Conservation (phyloP, 2,888 invertebrate genomes). For the Actias luna region DNA sequence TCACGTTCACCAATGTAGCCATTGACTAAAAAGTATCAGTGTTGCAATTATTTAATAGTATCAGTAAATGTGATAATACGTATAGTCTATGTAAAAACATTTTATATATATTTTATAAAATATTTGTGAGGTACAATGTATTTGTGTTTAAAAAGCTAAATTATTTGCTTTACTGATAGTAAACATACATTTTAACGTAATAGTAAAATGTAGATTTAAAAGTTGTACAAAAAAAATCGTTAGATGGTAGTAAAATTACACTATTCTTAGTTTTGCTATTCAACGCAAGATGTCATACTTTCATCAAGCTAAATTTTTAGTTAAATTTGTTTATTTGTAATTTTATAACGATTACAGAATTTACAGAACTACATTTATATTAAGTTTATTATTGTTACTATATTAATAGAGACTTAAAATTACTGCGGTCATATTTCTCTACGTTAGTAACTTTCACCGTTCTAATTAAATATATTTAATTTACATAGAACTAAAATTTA, state of each 20-base stretch:
- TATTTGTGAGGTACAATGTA: not conserved
- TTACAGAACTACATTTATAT: too few species aligned
- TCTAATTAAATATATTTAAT: too few species aligned
- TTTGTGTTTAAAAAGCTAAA: not conserved
- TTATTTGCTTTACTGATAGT: not conserved
- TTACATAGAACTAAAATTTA: too few species aligned
- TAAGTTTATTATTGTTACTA: too few species aligned
- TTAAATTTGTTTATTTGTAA: too few species aligned
- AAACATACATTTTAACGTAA: not conserved
- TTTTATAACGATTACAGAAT: too few species aligned
- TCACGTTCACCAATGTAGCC: constrained; percentile 55
- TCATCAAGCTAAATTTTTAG: too few species aligned
- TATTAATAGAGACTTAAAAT: too few species aligned
- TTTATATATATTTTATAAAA: not conserved
- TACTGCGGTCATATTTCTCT: too few species aligned
- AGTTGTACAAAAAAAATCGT: not conserved
- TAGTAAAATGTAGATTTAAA: not conserved
- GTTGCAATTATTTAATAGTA: constrained; percentile 7
- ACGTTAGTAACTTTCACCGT: too few species aligned
- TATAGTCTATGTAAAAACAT: constrained; percentile 10
- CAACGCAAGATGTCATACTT: not conserved
- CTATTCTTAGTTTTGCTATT: not conserved
- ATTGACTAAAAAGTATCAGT: constrained; percentile 40
- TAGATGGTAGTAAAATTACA: not conserved
- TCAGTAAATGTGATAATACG: not conserved